These are phyloP conservation scores for Drosophila prosaltans DNA, from an alignment of 1,140 invertebrate species.

Conservation along the genomic window DNA sequence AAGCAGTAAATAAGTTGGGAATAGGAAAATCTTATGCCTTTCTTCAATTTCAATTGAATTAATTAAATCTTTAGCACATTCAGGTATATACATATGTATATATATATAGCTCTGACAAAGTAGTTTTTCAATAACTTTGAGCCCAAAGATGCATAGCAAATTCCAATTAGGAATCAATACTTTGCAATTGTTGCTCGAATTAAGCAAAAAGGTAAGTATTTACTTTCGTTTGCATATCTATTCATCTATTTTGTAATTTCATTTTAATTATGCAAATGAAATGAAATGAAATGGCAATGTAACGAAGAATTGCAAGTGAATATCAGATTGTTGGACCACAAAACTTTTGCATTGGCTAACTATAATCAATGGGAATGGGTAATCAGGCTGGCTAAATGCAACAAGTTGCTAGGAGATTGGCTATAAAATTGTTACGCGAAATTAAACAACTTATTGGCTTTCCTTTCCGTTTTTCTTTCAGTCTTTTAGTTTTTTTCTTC, in stretches of 20 bases:
- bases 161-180: too few species aligned
- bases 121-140: too few species aligned
- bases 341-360: slow-evolving; percentile 3
- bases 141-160: too few species aligned
- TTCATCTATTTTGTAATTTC: slow-evolving; percentile 2
- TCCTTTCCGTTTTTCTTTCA: slow-evolving; percentile 17
- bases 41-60: too few species aligned
- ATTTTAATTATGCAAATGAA: neutral
- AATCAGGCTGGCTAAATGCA: slow-evolving; percentile 51
- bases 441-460: slow-evolving; percentile 71
- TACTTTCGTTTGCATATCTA: neutral
- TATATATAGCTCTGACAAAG: too few species aligned
- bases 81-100: too few species aligned
- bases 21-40: too few species aligned
- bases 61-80: too few species aligned
- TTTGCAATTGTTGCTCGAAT: too few species aligned
- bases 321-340: neutral
- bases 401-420: slow-evolving; percentile 48
- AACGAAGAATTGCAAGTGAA: neutral
- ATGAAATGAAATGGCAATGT: neutral
- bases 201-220: neutral
- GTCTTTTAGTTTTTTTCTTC: slow-evolving; percentile 20
- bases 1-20: too few species aligned
- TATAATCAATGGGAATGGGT: slow-evolving; percentile 4
- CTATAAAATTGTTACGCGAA: slow-evolving; percentile 68